These are phyloP conservation scores for Congeria kusceri DNA, from an alignment of 2,888 invertebrate genomes.

Conservation along the genomic window DNA sequence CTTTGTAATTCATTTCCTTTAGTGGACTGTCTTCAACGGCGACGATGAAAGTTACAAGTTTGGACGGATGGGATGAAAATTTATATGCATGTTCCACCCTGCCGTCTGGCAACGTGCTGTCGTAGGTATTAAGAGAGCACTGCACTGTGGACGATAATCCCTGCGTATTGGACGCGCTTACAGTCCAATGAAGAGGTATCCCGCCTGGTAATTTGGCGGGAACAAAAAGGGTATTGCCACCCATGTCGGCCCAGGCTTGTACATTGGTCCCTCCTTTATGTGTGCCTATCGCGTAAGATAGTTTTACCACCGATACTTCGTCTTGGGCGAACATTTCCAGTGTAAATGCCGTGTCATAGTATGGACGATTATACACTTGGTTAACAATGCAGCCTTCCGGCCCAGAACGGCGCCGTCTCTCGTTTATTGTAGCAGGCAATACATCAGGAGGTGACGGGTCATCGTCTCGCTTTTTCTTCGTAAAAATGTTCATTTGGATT, in stretches of 20 bases:
- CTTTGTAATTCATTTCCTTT: conserved; percentile 47
- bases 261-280: conserved; percentile 67
- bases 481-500: conserved; percentile 62
- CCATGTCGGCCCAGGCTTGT: conserved; percentile 67
- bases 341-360: conserved; percentile 65
- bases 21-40: conserved; percentile 75
- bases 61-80: conserved; percentile 72
- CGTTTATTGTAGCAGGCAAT: conserved; percentile 43
- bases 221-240: conserved; percentile 59
- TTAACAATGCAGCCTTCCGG: conserved; percentile 59
- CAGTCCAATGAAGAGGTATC: conserved; percentile 73
- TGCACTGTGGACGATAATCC: conserved; percentile 61
- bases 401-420: conserved; percentile 37
- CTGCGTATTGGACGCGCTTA: conserved; percentile 74
- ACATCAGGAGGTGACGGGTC: conserved; percentile 61
- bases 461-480: conserved; percentile 45
- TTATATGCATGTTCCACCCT: conserved; percentile 70
- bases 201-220: conserved; percentile 66
- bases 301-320: conserved; percentile 64
- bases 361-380: conserved; percentile 62
- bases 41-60: conserved; percentile 66
- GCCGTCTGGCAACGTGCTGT: conserved; percentile 75
- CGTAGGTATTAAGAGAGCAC: conserved; percentile 73
- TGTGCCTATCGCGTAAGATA: conserved; percentile 70
- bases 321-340: conserved; percentile 66